These are phyloP conservation scores for Romanogobio albipinnatus DNA, from an alignment of 2,113 vertebrate genomes.

Conservation along the genomic window DNA sequence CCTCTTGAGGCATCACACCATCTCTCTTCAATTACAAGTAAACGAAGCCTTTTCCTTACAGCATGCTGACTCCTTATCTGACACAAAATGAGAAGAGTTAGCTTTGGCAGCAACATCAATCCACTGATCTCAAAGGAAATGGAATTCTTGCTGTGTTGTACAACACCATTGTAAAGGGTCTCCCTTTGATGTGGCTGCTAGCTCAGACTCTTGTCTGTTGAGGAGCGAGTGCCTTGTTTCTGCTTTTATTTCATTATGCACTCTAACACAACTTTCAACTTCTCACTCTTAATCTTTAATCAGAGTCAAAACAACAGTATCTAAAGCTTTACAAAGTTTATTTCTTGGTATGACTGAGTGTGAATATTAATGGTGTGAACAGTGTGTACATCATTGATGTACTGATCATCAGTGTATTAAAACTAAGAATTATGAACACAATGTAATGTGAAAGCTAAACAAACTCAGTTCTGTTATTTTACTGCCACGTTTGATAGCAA, in stretches of 20 bases:
- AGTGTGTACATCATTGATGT: neutral
- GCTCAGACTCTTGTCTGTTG: neutral
- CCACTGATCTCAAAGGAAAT: slow-evolving; percentile 33
- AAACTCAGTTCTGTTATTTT: neutral
- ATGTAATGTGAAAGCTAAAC: neutral
- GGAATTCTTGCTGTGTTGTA: neutral
- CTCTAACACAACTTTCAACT: neutral
- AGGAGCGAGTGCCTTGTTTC: neutral
- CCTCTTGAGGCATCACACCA: neutral
- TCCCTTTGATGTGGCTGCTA: slow-evolving; percentile 12
- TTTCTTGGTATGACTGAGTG: neutral
- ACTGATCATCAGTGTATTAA: neutral
- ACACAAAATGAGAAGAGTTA: slow-evolving; percentile 23
- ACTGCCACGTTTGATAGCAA: neutral
- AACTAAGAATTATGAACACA: neutral
- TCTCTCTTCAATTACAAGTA: slow-evolving; percentile 6
- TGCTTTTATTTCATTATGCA: neutral
- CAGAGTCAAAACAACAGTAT: neutral
- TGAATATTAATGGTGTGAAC: neutral
- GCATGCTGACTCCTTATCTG: slow-evolving; percentile 16
- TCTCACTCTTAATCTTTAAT: neutral
- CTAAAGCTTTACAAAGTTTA: neutral
- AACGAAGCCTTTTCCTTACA: neutral
- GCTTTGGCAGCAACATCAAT: slow-evolving; percentile 23
- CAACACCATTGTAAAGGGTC: slow-evolving; percentile 13